These are phyloP conservation scores for Chromis chromis DNA, from an alignment of 2,797 vertebrate species.

Conservation along the genomic window DNA sequence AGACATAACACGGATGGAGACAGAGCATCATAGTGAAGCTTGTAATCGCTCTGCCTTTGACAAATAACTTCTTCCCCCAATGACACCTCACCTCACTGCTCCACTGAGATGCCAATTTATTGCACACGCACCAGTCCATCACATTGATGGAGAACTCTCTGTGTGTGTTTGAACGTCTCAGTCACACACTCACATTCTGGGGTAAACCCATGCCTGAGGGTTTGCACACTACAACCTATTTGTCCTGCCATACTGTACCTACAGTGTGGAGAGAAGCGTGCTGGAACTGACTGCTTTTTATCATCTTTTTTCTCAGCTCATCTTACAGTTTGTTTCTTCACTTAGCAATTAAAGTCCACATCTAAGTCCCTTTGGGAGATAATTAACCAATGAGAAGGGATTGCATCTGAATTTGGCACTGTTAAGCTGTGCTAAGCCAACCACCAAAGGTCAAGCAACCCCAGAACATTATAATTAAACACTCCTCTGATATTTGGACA, in stretches of 20 bases:
- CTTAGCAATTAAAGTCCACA: conserved; percentile 33
- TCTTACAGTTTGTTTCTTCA: conserved; percentile 17
- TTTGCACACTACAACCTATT: conserved; percentile 3
- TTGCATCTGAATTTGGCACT: conserved; percentile 1
- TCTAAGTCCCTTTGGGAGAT: conserved; percentile 30
- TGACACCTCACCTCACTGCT: conserved; percentile 35
- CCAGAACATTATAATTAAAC: neutral
- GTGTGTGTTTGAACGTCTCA: neutral
- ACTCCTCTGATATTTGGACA: conserved; percentile 9
- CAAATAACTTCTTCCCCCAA: conserved; percentile 34
- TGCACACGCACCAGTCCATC: conserved; percentile 28
- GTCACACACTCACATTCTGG: neutral
- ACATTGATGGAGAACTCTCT: conserved; percentile 5
- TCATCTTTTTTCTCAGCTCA: conserved; percentile 15
- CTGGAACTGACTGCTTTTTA: neutral
- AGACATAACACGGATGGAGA: conserved; percentile 17
- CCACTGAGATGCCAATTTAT: conserved; percentile 44
- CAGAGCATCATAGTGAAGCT: conserved; percentile 6
- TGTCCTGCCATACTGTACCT: neutral
- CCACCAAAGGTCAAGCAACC: neutral
- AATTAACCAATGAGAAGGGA: conserved; percentile 18
- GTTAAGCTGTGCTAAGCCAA: neutral
- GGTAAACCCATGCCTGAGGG: neutral
- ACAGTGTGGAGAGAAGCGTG: neutral
- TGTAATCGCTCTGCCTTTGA: conserved; percentile 41